These are phyloP conservation scores for Synanthedon tipuliformis DNA, from an alignment of 2,888 invertebrate species.

Conservation along the genomic window DNA sequence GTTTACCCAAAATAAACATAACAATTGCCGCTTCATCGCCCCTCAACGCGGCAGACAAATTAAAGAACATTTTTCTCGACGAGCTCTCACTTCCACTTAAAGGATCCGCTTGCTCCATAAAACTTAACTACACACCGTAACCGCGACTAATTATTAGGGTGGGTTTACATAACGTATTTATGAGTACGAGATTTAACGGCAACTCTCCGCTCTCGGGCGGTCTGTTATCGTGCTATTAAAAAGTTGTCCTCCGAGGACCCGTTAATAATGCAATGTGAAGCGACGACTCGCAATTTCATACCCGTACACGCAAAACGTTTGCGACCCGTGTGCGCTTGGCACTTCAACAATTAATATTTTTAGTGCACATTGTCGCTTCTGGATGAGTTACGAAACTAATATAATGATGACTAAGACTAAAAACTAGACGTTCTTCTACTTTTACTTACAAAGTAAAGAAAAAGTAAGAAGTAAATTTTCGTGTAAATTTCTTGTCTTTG, in stretches of 20 bases:
- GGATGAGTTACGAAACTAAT: too few relatives aligned
- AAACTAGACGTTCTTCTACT: too few relatives aligned
- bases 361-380: too few relatives aligned
- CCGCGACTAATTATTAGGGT: conserved; percentile 69
- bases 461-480: too few relatives aligned
- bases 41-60: conserved; percentile 53
- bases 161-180: conserved; percentile 70
- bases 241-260: conserved; percentile 63
- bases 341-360: too few relatives aligned
- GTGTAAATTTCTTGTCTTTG: too few relatives aligned
- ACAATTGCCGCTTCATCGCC: conserved; percentile 60
- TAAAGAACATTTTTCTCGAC: conserved; percentile 60
- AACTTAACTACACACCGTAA: conserved; percentile 65
- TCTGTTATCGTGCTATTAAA: conserved; percentile 68
- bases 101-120: conserved; percentile 50
- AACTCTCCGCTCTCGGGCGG: conserved; percentile 56
- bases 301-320: background rate
- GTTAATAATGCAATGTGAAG: conserved; percentile 61
- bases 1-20: conserved; percentile 52
- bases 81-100: conserved; percentile 41
- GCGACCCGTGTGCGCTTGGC: background rate
- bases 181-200: conserved; percentile 65
- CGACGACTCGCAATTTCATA: background rate
- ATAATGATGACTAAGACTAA: too few relatives aligned
- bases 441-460: too few relatives aligned